Evolutionary conservation across 1,140 invertebrate genomes (phyloP).

Genomic region (Lepidurus packardi): DNA sequence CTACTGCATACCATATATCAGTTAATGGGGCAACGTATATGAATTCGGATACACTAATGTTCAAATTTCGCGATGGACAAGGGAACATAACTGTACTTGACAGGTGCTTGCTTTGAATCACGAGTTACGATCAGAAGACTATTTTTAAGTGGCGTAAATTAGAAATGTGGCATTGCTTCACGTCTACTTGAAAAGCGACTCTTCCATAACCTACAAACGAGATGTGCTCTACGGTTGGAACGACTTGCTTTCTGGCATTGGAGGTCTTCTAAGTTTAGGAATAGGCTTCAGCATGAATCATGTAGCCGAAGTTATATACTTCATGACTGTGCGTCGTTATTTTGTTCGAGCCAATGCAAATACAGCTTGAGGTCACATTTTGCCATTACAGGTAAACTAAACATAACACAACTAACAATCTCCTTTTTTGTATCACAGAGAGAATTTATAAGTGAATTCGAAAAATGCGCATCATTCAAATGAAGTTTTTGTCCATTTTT

Average conservation of each 20-base stretch:
- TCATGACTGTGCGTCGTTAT: slow-evolving; percentile 25
- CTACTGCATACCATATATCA: neutral
- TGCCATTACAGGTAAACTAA: too few species aligned
- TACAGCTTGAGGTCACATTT: too few species aligned
- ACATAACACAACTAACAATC: too few species aligned
- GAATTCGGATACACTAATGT: neutral
- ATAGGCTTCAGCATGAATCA: slow-evolving; percentile 31
- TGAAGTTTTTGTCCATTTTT: too few species aligned
- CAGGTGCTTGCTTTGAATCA: too few species aligned
- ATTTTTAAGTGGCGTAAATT: neutral
- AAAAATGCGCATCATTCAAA: too few species aligned
- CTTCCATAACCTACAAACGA: neutral
- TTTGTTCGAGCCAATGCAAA: neutral
- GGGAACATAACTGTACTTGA: too few species aligned
- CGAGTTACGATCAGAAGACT: too few species aligned
- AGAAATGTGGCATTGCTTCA: neutral
- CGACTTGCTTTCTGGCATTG: slow-evolving; percentile 23
- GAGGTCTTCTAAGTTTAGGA: slow-evolving; percentile 31
- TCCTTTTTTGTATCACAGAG: too few species aligned
- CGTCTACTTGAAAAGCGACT: neutral
- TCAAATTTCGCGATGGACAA: neutral
- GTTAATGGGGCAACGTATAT: neutral
- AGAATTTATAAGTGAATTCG: too few species aligned
- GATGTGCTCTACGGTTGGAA: neutral
- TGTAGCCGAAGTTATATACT: slow-evolving; percentile 28